Conservation (phyloP, 2,888 invertebrate genomes). For the Amphipyra berbera region DNA sequence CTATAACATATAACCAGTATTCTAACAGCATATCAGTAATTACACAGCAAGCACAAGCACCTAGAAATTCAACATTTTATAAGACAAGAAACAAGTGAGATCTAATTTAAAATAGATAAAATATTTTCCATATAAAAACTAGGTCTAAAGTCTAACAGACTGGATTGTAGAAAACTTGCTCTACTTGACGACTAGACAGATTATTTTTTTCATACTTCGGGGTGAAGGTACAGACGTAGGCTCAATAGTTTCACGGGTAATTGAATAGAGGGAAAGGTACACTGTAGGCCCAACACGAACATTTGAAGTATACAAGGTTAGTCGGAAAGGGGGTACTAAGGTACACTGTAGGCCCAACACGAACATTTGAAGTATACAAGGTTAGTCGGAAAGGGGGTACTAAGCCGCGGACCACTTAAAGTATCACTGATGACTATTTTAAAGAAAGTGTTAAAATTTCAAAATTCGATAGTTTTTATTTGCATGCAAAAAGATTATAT, state of each 20-base stretch:
- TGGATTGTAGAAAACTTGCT: slow-evolving; percentile 52
- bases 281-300: too few species aligned
- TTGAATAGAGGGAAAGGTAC: too few species aligned
- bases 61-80: slow-evolving; percentile 38
- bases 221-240: slow-evolving; percentile 1
- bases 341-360: too few species aligned
- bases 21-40: slow-evolving; percentile 25
- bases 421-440: too few species aligned
- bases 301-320: too few species aligned
- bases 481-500: too few species aligned
- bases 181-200: slow-evolving; percentile 18
- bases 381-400: too few species aligned
- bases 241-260: background rate
- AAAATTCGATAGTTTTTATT: too few species aligned
- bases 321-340: too few species aligned
- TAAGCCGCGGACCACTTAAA: too few species aligned
- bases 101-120: slow-evolving; percentile 53
- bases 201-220: slow-evolving; percentile 12
- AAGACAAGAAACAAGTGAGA: slow-evolving; percentile 49
- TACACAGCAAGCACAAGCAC: slow-evolving; percentile 20
- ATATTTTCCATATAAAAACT: slow-evolving; percentile 51
- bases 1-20: slow-evolving; percentile 4
- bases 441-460: too few species aligned
- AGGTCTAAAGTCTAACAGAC: slow-evolving; percentile 25
- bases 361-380: too few species aligned